Percentiles rank a stretch among this genome's conserved stretches.
phyloP scores from a whole-genome alignment of 1,140 invertebrate genomes.

The Steinernema khuongi region DNA sequence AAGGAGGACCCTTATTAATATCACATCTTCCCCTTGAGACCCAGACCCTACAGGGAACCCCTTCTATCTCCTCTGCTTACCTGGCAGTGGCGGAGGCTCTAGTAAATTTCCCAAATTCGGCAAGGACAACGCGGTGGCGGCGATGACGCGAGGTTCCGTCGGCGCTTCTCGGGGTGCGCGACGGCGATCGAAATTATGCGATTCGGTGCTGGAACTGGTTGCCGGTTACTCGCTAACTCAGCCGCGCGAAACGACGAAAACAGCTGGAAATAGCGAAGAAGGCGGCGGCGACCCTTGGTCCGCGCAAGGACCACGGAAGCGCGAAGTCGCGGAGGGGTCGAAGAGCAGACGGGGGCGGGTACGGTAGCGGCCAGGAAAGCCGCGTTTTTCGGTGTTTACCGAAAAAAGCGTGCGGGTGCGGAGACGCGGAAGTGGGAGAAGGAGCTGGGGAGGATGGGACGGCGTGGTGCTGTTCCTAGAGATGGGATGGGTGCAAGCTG shows the following conservation, averaged over 20 bases:
- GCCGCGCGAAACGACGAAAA: not conserved
- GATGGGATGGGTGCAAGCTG: no score
- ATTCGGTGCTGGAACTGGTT: not conserved
- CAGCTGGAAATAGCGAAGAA: conserved; percentile 10
- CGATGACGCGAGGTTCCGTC: not conserved
- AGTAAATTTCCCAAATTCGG: not conserved
- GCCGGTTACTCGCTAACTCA: not conserved
- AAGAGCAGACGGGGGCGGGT: no score
- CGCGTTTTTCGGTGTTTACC: no score
- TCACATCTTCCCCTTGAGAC: no score
- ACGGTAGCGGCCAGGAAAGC: no score
- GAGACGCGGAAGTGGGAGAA: no score
- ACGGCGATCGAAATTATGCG: not conserved
- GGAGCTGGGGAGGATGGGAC: no score
- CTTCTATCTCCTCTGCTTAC: not conserved
- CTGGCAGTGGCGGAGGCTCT: not conserved
- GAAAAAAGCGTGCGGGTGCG: no score
- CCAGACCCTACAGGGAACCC: not conserved
- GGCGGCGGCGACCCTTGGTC: not conserved
- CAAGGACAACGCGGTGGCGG: not conserved
- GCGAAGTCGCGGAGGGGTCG: not conserved
- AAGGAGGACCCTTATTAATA: no score
- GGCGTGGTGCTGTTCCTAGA: no score
- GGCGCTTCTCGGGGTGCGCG: no score
- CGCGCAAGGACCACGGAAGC: not conserved